Evolutionary conservation across 2,113 vertebrate genomes (phyloP), one percentile per base, ranked within the genome.

Genomic region (Pterophyllum scalare): DNA sequence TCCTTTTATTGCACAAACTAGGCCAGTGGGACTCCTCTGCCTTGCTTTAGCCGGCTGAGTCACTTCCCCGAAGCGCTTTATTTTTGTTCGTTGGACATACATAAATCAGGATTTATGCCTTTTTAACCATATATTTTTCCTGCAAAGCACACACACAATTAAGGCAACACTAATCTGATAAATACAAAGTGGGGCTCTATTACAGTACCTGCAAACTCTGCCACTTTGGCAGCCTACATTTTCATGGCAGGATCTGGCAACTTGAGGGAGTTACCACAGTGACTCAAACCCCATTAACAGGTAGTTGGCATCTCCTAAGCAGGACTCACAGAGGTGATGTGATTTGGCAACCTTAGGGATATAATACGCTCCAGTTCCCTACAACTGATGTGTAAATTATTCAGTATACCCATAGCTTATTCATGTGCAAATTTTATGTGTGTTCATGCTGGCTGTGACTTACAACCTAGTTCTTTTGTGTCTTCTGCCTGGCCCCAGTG

Each of bases 331-430:
- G 77, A 82, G 83, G 57, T 88, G 89, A 75, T 64, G 85, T 49
- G 78, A 86, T 77, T 77, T 58, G 58, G 83, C 85, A 79, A 84
- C 86, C 57, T 79, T n/a, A 7, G 81, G 87, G 77, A 88, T 72
- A 76, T 81, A 88, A 67, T 57, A 79, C 28, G 90, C 93, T 92
- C 90, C 85, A 92, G 70, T 92, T 93, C 85, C 85, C 83, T 81
- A 54, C 81, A 75, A 75, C 65, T 80, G 58, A 46, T 31, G 31
- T 85, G 33, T 94, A 40, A 93, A 94, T 92, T 84, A 93, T 93
- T 93, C 77, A 94, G 65, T 59, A 43, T 83, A 88, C 43, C 78
- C 22, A 56, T 79, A 80, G 87, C 65, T 62, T 79, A 49, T 90
- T 87, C 67, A 80, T 82, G 81, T 74, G 81, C 74, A 59, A 76